Conservation (phyloP, 2,113 vertebrate species). For the Megaceryle maxima region DNA sequence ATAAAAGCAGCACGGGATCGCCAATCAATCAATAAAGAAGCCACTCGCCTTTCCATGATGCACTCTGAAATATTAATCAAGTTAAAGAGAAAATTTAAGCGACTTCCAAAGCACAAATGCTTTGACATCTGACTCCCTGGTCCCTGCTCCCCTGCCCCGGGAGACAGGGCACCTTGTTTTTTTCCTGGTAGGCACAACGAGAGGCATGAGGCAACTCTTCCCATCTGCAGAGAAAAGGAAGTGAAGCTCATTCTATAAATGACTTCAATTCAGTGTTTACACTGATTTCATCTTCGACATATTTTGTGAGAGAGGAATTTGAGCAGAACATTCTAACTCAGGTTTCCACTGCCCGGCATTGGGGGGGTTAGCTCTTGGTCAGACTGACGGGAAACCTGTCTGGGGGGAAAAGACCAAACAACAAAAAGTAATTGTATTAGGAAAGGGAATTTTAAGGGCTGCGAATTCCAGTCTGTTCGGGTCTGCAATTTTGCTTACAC, state of each 20-base stretch:
- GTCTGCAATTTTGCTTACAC: background rate
- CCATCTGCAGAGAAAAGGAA: background rate
- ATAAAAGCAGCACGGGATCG: background rate
- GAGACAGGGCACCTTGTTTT: background rate
- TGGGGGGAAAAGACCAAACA: background rate
- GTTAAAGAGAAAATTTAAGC: conserved; percentile 31
- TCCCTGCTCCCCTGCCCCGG: background rate
- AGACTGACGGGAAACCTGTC: background rate
- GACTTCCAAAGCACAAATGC: background rate
- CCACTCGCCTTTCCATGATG: background rate
- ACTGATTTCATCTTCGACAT: background rate
- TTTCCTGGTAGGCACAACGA: background rate
- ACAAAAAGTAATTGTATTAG: background rate
- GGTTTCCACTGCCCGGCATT: background rate
- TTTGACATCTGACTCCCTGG: background rate
- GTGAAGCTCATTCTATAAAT: background rate
- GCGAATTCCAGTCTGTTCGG: fast-evolving
- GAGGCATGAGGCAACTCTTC: background rate
- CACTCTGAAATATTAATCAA: conserved; percentile 26
- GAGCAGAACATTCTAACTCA: background rate
- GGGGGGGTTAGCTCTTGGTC: background rate
- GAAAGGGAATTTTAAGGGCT: background rate
- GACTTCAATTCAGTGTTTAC: background rate
- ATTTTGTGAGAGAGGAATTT: background rate
- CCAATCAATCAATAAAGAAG: conserved; percentile 1